Percentiles rank a stretch among this genome's conserved stretches.
phyloP scores from a whole-genome alignment of 2,888 invertebrate species.

The Perdita meconis region DNA sequence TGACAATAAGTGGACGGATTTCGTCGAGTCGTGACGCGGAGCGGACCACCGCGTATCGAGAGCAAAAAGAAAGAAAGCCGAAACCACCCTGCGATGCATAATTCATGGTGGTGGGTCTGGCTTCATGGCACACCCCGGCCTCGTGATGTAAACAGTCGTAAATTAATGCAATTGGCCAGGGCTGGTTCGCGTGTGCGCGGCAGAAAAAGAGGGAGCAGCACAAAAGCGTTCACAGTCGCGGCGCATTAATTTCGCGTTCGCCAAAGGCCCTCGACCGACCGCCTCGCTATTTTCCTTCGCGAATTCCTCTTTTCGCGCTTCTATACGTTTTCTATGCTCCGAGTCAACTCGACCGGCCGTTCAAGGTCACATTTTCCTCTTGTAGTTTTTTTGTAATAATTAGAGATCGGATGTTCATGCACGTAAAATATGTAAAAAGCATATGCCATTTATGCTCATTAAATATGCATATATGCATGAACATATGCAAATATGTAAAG shows the following conservation, averaged over 20 bases:
- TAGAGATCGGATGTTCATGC: too few relatives aligned
- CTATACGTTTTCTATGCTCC: background rate
- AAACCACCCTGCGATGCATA: constrained; percentile 72
- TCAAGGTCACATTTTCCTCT: too few relatives aligned
- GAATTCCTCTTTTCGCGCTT: constrained; percentile 21
- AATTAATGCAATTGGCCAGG: constrained; percentile 67
- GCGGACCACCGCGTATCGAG: constrained; percentile 11
- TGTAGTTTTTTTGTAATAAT: too few relatives aligned
- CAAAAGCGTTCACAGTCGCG: background rate
- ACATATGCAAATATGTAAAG: too few relatives aligned
- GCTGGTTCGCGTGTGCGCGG: constrained; percentile 33
- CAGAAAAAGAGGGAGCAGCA: constrained; percentile 2
- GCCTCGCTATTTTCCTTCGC: constrained; percentile 14
- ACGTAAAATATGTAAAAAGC: too few relatives aligned
- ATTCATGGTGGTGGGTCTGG: constrained; percentile 71
- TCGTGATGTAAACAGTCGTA: constrained; percentile 72
- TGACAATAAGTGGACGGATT: constrained; percentile 19
- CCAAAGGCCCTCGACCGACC: background rate
- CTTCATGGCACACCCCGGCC: constrained; percentile 63
- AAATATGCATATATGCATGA: too few relatives aligned
- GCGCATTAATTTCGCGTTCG: constrained; percentile 27
- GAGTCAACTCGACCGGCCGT: background rate
- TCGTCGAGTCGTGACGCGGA: constrained; percentile 28
- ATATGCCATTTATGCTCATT: too few relatives aligned
- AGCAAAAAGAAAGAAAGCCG: constrained; percentile 52